phyloP scores from a whole-genome alignment of 1,140 invertebrate genomes.

The Phocides pigmalion region DNA sequence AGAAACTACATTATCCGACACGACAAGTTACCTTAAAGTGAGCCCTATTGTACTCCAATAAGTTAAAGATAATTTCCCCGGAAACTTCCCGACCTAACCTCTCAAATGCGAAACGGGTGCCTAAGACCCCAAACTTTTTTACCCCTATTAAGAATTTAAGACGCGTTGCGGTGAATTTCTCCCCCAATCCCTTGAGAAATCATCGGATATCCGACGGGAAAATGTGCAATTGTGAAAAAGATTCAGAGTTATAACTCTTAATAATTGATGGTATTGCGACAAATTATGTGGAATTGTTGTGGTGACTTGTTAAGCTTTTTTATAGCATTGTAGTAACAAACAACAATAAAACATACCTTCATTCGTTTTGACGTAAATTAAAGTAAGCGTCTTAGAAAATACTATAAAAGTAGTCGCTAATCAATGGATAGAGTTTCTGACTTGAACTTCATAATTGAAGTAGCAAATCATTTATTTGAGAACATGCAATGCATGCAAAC shows the following conservation, averaged over 20 bases:
- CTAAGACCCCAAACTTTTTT: conserved; percentile 31
- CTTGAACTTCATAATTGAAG: too few species aligned
- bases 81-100: conserved; percentile 22
- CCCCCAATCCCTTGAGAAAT: conserved; percentile 51
- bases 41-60: conserved; percentile 18
- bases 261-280: conserved; percentile 45
- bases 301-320: too few species aligned
- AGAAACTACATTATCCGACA: conserved; percentile 3
- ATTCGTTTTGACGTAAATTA: too few species aligned
- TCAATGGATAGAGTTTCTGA: too few species aligned
- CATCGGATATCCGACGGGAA: conserved; percentile 39
- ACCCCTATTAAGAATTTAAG: conserved; percentile 44
- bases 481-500: too few species aligned
- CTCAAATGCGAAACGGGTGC: conserved; percentile 15
- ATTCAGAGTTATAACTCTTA: conserved; percentile 43
- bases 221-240: conserved; percentile 45
- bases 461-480: too few species aligned
- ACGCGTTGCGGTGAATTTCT: conserved; percentile 36
- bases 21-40: conserved; percentile 1
- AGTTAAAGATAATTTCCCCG: conserved; percentile 20
- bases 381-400: too few species aligned
- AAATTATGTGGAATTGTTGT: conserved; percentile 28
- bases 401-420: too few species aligned
- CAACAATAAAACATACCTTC: too few species aligned
- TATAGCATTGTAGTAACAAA: too few species aligned